phyloP scores from a whole-genome alignment of 2,888 invertebrate genomes.

The Pristionchus maxplancki region DNA sequence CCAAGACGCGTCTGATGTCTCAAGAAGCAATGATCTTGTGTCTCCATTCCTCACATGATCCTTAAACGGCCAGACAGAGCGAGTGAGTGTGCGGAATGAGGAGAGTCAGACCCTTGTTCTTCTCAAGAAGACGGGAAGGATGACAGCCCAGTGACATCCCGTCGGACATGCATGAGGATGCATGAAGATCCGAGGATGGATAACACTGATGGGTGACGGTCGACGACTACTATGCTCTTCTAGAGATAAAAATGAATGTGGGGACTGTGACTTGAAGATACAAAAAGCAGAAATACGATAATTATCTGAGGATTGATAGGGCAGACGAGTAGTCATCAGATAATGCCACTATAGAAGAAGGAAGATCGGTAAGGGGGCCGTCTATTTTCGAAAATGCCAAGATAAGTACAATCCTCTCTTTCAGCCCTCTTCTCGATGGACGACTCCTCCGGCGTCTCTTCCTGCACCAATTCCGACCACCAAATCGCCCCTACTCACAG shows the following conservation, averaged over 20 bases:
- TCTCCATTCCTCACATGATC: no score
- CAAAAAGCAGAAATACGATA: background rate
- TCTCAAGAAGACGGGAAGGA: background rate
- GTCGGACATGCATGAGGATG: conserved; percentile 24
- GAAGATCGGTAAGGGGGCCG: no score
- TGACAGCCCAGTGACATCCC: background rate
- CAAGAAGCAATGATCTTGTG: no score
- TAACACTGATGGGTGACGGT: no score
- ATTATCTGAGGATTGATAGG: no score
- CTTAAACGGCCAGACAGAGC: no score
- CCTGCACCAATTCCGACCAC: conserved; percentile 72
- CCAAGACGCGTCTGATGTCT: background rate
- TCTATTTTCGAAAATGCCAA: background rate
- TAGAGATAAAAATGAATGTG: background rate
- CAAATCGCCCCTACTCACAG: conserved; percentile 37
- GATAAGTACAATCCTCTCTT: background rate
- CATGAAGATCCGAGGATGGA: background rate
- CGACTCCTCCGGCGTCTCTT: conserved; percentile 75
- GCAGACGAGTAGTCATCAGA: no score
- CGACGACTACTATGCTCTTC: no score
- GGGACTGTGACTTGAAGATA: background rate
- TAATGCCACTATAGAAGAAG: no score
- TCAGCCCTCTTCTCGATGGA: conserved; percentile 71
- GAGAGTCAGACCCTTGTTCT: no score
- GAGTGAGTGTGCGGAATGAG: no score